Evolutionary conservation across 2,113 vertebrate genomes (phyloP), one percentile per base, ranked within the genome.

Genomic region (Saccopteryx leptura): DNA sequence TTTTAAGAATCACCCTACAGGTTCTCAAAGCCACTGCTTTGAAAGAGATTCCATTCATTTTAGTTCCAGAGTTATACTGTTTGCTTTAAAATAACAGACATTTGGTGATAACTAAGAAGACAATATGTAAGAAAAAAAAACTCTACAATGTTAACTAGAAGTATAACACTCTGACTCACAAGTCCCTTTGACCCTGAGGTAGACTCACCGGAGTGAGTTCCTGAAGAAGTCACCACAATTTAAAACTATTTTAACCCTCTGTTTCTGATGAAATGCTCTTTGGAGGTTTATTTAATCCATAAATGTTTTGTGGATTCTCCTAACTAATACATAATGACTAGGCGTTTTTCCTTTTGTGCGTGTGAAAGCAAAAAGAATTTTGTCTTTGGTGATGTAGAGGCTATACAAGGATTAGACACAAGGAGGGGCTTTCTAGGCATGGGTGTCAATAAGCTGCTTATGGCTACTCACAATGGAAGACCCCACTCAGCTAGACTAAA

Each of bases 21-120:
- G 1, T 90, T 88, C 61, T 60, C 21, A 87, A 83, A 93, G 69
- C 60, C 28, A 71, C 26, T 84, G 11, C 61, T 94, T 94, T 92
- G 61, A 84, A 93, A 90, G 15, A 91, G 46, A 74, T 79, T 10
- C 48, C 19, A 3, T 83, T 91, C 33, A 54, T 83, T 90, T 75
- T n/a, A 88, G 90, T 96, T 60, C 60, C 39, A 84, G n/a, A 69
- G 68, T 69, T 88, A 80, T 4, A 50, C 7, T 88, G 71, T 88
- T 92, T 92, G 21, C 72, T 86, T 82, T 76, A 9, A 39, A 68
- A 88, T 56, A 66, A 31, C 33, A 86, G 18, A 81, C 18, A 68
- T 61, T 69, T 88, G 66, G 14, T 90, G 61, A 31, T 76, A 82
- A 54, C 75, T 82, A 90, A 61, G 84, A 79, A 92, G 72, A 31